These are phyloP conservation scores for Vulpes lagopus DNA, from an alignment of 2,113 vertebrate genomes.

Conservation along the genomic window DNA sequence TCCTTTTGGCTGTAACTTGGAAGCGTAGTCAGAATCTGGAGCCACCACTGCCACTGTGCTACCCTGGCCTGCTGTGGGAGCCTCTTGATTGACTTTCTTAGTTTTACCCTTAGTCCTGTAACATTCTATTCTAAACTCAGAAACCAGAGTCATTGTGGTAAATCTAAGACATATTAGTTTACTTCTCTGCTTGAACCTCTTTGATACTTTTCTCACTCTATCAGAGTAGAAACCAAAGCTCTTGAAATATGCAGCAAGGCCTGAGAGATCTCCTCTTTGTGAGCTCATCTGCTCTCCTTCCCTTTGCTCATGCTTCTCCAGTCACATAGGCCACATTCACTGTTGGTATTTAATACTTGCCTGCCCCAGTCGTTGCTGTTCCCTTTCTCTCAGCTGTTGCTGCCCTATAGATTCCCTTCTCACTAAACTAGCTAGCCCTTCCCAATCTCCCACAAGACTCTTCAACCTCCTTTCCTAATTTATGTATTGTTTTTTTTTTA, in stretches of 20 bases:
- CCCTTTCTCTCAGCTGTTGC: neutral
- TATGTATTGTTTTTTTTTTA: neutral
- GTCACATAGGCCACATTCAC: fast-evolving
- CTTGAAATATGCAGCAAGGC: neutral
- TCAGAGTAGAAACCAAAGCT: neutral
- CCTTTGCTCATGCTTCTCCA: fast-evolving
- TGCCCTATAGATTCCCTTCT: neutral
- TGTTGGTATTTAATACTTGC: neutral
- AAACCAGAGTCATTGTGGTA: neutral
- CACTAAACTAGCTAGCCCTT: neutral
- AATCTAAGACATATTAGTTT: neutral
- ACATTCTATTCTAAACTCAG: neutral
- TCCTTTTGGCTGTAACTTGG: neutral
- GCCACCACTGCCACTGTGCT: neutral
- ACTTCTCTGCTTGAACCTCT: neutral
- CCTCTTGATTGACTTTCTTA: neutral
- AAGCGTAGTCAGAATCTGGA: neutral
- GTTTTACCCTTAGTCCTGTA: neutral
- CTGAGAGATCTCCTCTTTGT: neutral
- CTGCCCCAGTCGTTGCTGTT: neutral
- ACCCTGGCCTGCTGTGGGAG: too few relatives aligned
- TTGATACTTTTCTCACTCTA: neutral
- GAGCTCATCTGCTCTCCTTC: neutral
- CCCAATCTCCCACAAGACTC: neutral
- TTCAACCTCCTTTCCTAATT: neutral